Evolutionary conservation across 1,140 invertebrate species (phyloP), one percentile per base, ranked within the genome.

Genomic region (Drosophila albomicans): DNA sequence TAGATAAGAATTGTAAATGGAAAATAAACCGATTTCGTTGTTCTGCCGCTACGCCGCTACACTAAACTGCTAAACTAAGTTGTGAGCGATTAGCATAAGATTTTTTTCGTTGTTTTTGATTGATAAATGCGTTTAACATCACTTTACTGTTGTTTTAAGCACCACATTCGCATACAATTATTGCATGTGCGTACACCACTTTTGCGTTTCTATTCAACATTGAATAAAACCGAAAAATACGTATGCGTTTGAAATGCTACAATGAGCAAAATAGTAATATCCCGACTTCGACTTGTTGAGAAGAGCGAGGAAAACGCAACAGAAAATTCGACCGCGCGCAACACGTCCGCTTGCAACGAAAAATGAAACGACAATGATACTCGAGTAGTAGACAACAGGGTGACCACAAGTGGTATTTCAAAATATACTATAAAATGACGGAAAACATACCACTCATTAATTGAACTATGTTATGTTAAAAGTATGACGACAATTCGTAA

Each of bases 1-100:
- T 80, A 74, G 70, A 70, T 81, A 87, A 65, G 75, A 75, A 75
- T 81, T 71, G 64, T 73, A 73, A 46, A 58, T 59, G 64, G 35
- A 67, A 61, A 69, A 30, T 54, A 61, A 68, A 45, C 57, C 71
- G 71, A 74, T 74, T 62, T 61, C 38, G 75, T 73, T 52, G 75
- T 73, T 61, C 72, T 65, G 49, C 79, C 69, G 59, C 67, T 74
- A 79, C 1, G 10, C 71, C 64, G 57, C 57, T 58, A 46, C 48
- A 61, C 56, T 54, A 46, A 56, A 38, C 35, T 38, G 10, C 35
- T 25, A 25, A 25, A 38, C 35, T 38, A 11, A 5, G 32, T 32
- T 32, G 63, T 59, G 69, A 79, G 70, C 81, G 58, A 59, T 71
- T 80, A 63, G 49, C 57, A 46, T 51, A 48, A 61, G 64, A 65